Percentiles rank a stretch among this genome's conserved stretches.
Conservation (phyloP, 1,140 invertebrate species). For the Theocolax elegans region DNA sequence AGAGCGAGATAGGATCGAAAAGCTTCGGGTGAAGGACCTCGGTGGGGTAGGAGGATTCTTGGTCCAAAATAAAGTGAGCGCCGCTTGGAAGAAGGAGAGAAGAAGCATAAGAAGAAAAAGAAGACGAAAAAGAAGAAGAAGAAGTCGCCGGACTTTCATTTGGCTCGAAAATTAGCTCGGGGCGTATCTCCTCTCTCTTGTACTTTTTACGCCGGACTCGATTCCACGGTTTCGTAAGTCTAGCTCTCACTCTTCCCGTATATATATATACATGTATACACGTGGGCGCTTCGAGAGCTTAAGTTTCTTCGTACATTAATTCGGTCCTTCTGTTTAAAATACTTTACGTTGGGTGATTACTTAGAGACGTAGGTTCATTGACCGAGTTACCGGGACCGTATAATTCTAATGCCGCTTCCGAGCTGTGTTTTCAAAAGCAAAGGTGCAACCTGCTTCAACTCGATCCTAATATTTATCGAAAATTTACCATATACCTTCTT, state of each 20-base stretch:
- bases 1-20: neutral
- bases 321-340: neutral
- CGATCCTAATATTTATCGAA: too few species aligned
- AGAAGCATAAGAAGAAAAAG: too few species aligned
- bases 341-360: neutral
- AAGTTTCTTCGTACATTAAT: neutral
- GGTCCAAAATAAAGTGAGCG: conserved; percentile 18
- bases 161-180: conserved; percentile 33
- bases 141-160: conserved; percentile 28
- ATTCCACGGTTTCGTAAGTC: neutral
- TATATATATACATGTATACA: too few species aligned
- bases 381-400: neutral
- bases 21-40: conserved; percentile 11
- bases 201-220: neutral
- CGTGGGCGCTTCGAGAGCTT: too few species aligned
- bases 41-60: too few species aligned
- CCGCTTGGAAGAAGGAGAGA: too few species aligned
- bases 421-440: neutral
- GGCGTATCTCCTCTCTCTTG: neutral
- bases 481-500: too few species aligned
- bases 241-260: neutral
- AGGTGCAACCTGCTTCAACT: too few species aligned
- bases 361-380: neutral
- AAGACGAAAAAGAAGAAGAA: neutral
- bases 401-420: neutral